Evolutionary conservation across 2,113 vertebrate genomes (phyloP).

Genomic region (Sardina pilchardus): DNA sequence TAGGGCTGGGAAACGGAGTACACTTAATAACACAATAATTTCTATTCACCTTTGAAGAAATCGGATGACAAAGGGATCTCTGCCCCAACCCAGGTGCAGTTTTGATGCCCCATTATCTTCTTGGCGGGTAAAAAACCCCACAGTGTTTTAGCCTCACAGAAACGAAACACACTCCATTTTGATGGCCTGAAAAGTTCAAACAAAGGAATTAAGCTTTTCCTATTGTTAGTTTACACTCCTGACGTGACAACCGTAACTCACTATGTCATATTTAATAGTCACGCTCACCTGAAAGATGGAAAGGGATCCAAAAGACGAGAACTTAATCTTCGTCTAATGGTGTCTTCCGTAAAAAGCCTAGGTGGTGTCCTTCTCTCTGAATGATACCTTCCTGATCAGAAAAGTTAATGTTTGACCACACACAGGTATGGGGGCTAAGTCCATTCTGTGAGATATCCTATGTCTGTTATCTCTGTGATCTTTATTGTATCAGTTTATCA

Average conservation of each 20-base stretch:
- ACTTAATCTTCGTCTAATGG: background rate
- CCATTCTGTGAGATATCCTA: slow-evolving; percentile 42
- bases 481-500: background rate
- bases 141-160: background rate
- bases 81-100: slow-evolving; percentile 68
- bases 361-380: slow-evolving; percentile 36
- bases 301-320: background rate
- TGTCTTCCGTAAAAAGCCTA: slow-evolving; percentile 36
- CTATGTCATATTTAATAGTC: background rate
- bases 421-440: slow-evolving; percentile 64
- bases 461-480: background rate
- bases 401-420: slow-evolving; percentile 70
- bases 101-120: slow-evolving; percentile 52
- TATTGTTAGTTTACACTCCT: background rate
- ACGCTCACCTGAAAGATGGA: background rate
- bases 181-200: background rate
- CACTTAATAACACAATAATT: background rate
- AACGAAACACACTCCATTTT: background rate
- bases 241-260: background rate
- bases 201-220: background rate
- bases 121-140: background rate
- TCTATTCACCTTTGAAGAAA: slow-evolving; percentile 67
- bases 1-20: no score
- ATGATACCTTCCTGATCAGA: slow-evolving; percentile 40
- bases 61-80: slow-evolving; percentile 73